Evolutionary conservation across 2,797 vertebrate genomes (phyloP), one percentile per base, ranked within the genome.

Genomic region (Ficedula albicollis): DNA sequence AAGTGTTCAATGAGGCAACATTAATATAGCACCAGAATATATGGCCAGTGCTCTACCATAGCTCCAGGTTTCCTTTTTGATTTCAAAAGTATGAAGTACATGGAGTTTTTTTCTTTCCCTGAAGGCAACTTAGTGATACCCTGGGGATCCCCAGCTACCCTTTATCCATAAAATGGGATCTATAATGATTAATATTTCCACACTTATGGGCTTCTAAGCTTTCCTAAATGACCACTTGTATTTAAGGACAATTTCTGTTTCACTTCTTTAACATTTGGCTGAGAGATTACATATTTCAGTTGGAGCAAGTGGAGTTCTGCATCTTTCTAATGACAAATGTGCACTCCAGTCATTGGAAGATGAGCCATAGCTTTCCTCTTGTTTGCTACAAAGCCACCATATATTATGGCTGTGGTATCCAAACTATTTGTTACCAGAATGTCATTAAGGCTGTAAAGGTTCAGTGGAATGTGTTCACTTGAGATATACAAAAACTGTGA

Each of bases 111-210:
- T 56, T 70, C 5, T 32, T 79, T 48, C 75, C 19, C 72, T 79
- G 83, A 75, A 72, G 58, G 8, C 17, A 93, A 18, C 11, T 43
- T 91, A 68, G 19, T 60, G 49, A 79, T 43, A 66, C 14, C 4
- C 23, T 81, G 41, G n/a, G 15, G 23, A 38, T 49, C 11, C 46
- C 14, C 0, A 0, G 4, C 41, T 69, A 87, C 34, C 12, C 29
- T 79, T 52, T 92, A 60, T 44, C 87, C 52, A 49, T 59, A 85
- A 44, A 75, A 46, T 68, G 6, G 5, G 22, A 46, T 58, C 25
- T 69, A 18, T 64, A 32, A 62, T 55, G 39, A 36, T 13, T 63
- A 43, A 63, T 49, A 63, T 74, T 63, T 85, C 56, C 34, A 72
- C 15, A 30, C 4, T 89, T 70, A 74, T 0, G 2, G 7, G 38